phyloP scores from a whole-genome alignment of 1,140 invertebrate species.

The Octopus bimaculoides region DNA sequence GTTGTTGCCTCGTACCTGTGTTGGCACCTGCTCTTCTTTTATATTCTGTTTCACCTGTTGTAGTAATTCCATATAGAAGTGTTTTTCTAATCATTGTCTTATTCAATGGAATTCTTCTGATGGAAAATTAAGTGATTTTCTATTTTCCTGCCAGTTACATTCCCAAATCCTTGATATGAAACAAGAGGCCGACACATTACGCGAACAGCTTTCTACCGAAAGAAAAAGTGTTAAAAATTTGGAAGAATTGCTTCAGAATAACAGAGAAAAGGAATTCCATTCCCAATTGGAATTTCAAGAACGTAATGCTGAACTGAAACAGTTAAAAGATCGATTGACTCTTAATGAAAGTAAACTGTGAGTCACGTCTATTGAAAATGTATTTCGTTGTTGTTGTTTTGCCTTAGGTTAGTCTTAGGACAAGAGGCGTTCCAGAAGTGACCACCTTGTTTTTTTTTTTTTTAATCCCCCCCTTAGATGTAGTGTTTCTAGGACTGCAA shows the following conservation, averaged over 20 bases:
- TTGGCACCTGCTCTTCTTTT: too few relatives aligned
- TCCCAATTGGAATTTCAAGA: slow-evolving; percentile 52
- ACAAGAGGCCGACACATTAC: slow-evolving; percentile 48
- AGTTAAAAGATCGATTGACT: slow-evolving; percentile 53
- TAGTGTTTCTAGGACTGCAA: too few relatives aligned
- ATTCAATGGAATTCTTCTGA: too few relatives aligned
- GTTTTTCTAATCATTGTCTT: too few relatives aligned
- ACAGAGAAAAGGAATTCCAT: slow-evolving; percentile 56
- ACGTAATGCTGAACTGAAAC: slow-evolving; percentile 53
- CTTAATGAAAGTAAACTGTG: slow-evolving; percentile 57
- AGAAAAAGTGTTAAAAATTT: slow-evolving; percentile 46
- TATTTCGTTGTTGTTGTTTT: not conserved
- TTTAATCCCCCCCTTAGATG: too few relatives aligned
- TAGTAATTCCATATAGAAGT: too few relatives aligned
- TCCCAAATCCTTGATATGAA: slow-evolving; percentile 47
- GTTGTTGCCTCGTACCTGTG: too few relatives aligned
- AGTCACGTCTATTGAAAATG: slow-evolving; percentile 20
- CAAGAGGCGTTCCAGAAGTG: too few relatives aligned
- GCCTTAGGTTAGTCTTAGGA: not conserved
- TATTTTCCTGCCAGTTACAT: slow-evolving; percentile 23
- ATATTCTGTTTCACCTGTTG: too few relatives aligned
- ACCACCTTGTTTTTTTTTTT: too few relatives aligned
- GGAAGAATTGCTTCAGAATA: slow-evolving; percentile 51
- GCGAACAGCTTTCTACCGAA: slow-evolving; percentile 47
- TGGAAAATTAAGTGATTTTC: too few relatives aligned